phyloP scores from a whole-genome alignment of 2,888 invertebrate genomes.

The Pristionchus japonicus region DNA sequence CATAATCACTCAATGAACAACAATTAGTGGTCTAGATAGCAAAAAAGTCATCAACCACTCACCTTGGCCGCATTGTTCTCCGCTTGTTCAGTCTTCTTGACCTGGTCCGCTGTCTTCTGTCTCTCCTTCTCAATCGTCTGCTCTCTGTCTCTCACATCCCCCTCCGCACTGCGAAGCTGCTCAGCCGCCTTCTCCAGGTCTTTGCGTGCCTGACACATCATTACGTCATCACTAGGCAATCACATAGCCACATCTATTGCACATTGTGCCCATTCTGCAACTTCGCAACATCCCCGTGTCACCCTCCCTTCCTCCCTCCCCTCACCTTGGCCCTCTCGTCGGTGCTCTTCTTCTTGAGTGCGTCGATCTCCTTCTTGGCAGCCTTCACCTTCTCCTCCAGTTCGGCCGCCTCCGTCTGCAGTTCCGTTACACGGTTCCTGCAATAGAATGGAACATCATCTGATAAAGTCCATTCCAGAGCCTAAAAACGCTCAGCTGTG shows the following conservation, averaged over 20 bases:
- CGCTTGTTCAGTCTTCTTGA: not conserved
- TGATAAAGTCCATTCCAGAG: too few relatives aligned
- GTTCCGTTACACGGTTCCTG: constrained; percentile 50
- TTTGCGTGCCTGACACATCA: constrained; percentile 42
- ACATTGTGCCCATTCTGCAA: too few relatives aligned
- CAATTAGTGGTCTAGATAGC: too few relatives aligned
- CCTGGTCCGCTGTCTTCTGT: not conserved
- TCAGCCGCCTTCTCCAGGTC: constrained; percentile 54
- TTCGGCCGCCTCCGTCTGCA: constrained; percentile 54
- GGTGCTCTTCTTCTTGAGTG: constrained; percentile 59
- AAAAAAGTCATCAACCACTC: not conserved
- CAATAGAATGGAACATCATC: too few relatives aligned
- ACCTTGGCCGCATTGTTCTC: constrained; percentile 6
- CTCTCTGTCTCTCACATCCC: constrained; percentile 23
- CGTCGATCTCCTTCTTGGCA: constrained; percentile 57
- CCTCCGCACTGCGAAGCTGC: constrained; percentile 38
- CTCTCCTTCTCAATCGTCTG: constrained; percentile 19
- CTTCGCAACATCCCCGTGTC: not conserved
- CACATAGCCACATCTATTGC: too few relatives aligned
- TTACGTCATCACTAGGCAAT: not conserved
- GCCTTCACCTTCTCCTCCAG: constrained; percentile 59
- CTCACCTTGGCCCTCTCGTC: constrained; percentile 57
- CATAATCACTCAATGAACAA: not conserved
- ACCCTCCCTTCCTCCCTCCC: not conserved
- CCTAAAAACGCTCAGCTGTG: too few relatives aligned